These are phyloP conservation scores for Micropoecilia bifurca DNA, from an alignment of 2,797 vertebrate species.

Conservation along the genomic window DNA sequence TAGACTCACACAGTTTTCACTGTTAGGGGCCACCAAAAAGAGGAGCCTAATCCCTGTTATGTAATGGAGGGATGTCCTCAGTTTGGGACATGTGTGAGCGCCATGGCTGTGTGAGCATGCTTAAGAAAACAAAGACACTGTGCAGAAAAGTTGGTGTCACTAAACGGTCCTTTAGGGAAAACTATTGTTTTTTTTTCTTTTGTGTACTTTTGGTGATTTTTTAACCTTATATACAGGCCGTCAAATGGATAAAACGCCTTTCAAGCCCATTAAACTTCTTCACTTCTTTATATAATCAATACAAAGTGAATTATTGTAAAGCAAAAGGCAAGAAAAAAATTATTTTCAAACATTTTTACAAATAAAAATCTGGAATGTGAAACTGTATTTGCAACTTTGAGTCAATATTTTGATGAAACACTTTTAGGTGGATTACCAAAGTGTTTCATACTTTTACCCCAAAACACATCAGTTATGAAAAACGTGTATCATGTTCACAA, in stretches of 20 bases:
- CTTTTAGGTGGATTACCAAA: neutral
- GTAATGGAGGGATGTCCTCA: slow-evolving; percentile 50
- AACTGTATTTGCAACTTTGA: neutral
- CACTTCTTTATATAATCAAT: neutral
- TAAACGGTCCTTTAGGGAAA: neutral
- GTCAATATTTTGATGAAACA: neutral
- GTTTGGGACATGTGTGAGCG: slow-evolving; percentile 25
- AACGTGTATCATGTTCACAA: neutral
- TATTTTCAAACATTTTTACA: neutral
- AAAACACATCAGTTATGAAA: neutral
- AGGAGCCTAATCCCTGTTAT: slow-evolving; percentile 72
- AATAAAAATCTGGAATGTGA: neutral
- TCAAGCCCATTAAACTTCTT: neutral
- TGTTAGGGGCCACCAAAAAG: slow-evolving; percentile 58
- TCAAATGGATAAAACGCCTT: neutral
- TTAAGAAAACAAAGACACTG: slow-evolving; percentile 64
- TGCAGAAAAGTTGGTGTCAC: slow-evolving; percentile 28
- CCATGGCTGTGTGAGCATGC: slow-evolving; percentile 41
- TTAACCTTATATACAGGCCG: neutral
- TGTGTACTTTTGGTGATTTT: neutral
- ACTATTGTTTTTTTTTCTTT: neutral
- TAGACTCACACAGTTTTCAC: slow-evolving; percentile 65
- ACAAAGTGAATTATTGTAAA: neutral
- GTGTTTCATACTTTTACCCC: neutral
- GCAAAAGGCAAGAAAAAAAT: neutral